A percentile compares a stretch with the other conserved stretches of the same genome.
These are phyloP conservation scores for Formica selysi DNA, from an alignment of 1,140 invertebrate genomes.

Conservation along the genomic window DNA sequence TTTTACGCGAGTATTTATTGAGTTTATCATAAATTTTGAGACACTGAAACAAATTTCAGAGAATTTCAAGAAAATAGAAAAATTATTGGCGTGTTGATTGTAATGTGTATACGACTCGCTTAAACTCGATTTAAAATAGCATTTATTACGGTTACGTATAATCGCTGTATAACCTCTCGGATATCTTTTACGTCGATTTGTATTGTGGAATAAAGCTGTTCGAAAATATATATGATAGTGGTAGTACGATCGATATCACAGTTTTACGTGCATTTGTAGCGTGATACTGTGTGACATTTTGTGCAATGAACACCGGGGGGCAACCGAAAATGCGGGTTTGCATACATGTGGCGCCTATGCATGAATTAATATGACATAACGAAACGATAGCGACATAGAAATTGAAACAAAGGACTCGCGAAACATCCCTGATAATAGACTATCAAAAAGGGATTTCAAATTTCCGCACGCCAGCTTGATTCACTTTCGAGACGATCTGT, in stretches of 20 bases:
- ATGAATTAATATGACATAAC: conserved; percentile 53
- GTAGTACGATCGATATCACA: conserved; percentile 22
- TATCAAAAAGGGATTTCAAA: conserved; percentile 10
- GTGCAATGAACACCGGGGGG: conserved; percentile 31
- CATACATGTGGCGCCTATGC: conserved; percentile 29
- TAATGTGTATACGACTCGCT: neutral
- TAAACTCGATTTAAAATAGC: conserved; percentile 21
- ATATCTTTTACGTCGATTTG: conserved; percentile 23
- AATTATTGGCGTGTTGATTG: neutral
- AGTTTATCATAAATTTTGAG: neutral
- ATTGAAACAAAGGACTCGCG: conserved; percentile 51
- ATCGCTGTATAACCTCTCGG: neutral
- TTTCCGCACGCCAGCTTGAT: conserved; percentile 32
- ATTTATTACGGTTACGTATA: conserved; percentile 29
- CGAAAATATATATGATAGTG: conserved; percentile 5
- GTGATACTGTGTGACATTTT: conserved; percentile 31
- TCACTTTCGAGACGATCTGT: conserved; percentile 41
- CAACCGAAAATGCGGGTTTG: conserved; percentile 54
- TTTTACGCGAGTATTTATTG: too few relatives aligned
- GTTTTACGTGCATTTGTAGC: conserved; percentile 37
- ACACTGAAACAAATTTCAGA: neutral
- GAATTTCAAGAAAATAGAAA: neutral
- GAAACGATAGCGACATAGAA: conserved; percentile 53
- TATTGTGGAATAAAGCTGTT: conserved; percentile 14
- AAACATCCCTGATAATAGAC: conserved; percentile 44